phyloP scores from a whole-genome alignment of 2,797 vertebrate species.

The Todus mexicanus region DNA sequence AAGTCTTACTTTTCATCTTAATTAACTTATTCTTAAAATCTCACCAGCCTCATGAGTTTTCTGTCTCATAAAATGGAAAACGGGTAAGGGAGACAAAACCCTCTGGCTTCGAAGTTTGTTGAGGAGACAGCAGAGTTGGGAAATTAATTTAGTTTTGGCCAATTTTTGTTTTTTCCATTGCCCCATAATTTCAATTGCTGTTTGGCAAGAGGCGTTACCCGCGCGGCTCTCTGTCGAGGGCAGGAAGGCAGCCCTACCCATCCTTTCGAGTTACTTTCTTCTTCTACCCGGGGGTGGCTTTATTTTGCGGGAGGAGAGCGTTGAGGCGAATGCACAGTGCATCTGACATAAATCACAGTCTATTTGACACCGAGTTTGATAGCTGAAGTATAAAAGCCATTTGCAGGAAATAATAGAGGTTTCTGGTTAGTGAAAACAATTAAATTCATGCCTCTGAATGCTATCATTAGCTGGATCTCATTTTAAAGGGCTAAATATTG shows the following conservation, averaged over 20 bases:
- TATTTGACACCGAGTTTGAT: not conserved
- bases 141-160: not conserved
- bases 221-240: not conserved
- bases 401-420: not conserved
- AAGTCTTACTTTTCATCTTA: not conserved
- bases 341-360: not conserved
- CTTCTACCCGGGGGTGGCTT: not conserved
- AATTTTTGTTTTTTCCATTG: not conserved
- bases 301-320: not conserved
- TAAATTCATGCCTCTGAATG: not conserved
- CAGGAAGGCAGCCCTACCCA: not conserved
- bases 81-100: not conserved
- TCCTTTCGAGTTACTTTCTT: not conserved
- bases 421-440: not conserved
- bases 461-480: not conserved
- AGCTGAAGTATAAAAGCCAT: not conserved
- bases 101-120: not conserved
- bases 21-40: not conserved
- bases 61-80: not conserved
- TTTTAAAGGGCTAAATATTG: not conserved
- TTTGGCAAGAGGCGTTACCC: not conserved
- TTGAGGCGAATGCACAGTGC: accelerated
- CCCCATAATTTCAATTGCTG: not conserved
- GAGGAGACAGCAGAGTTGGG: not conserved
- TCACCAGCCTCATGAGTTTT: not conserved